Percentiles rank a stretch among this genome's conserved stretches.
Conservation (phyloP, 2,888 invertebrate genomes). For the Conomelus anceps region DNA sequence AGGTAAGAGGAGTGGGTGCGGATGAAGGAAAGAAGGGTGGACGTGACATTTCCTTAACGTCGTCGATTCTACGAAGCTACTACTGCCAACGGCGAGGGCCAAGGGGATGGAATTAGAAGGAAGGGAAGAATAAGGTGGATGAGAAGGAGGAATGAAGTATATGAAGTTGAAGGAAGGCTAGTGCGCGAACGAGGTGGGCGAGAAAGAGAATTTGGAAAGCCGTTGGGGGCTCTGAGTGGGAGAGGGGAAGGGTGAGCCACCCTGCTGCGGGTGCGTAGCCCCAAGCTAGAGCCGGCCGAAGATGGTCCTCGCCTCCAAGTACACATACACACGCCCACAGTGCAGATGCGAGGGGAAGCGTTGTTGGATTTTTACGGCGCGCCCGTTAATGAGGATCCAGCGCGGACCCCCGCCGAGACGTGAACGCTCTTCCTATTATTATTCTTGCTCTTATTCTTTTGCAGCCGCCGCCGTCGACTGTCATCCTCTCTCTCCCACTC, state of each 20-base stretch:
- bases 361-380: not conserved
- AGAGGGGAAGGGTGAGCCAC: not conserved
- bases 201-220: not conserved
- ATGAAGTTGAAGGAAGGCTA: not conserved
- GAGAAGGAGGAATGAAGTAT: not conserved
- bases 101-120: not conserved
- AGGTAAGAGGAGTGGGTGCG: not conserved
- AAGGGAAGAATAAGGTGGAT: not conserved
- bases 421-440: not conserved
- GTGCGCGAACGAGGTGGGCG: not conserved
- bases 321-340: not conserved
- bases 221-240: not conserved
- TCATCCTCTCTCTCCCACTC: not conserved
- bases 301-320: not conserved
- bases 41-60: not conserved
- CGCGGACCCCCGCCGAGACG: not conserved
- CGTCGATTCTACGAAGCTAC: not conserved
- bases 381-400: not conserved
- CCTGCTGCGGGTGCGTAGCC: not conserved
- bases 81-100: not conserved
- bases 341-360: not conserved
- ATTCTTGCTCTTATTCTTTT: not conserved
- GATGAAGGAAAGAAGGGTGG: not conserved
- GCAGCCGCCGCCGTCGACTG: not conserved
- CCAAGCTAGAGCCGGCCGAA: not conserved